A percentile compares a stretch with the other conserved stretches of the same genome.
phyloP scores from a whole-genome alignment of 1,140 invertebrate genomes.

The Dolichoris vasculosae region DNA sequence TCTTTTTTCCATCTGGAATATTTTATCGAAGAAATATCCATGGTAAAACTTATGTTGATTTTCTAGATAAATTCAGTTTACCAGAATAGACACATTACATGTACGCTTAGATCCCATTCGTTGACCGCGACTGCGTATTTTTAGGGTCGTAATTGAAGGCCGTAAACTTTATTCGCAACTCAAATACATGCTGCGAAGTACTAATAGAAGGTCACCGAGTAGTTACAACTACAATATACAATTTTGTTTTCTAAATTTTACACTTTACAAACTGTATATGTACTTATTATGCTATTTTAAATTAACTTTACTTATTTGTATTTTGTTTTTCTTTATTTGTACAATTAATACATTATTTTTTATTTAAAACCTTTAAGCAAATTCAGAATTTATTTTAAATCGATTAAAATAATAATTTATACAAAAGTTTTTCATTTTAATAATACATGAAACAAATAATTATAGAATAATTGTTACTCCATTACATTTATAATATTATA shows the following conservation, averaged over 20 bases:
- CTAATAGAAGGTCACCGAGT: not conserved
- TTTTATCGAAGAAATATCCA: not conserved
- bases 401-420: too few species aligned
- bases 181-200: not conserved
- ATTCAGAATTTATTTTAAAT: too few species aligned
- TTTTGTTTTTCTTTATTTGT: too few species aligned
- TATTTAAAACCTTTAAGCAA: too few species aligned
- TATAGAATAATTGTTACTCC: too few species aligned
- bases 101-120: not conserved
- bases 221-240: not conserved
- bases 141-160: not conserved
- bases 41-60: conserved; percentile 11
- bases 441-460: too few species aligned
- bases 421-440: too few species aligned
- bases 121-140: not conserved
- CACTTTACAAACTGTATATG: not conserved
- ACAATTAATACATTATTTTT: too few species aligned
- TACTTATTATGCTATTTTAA: not conserved
- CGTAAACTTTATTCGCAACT: not conserved
- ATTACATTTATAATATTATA: too few species aligned
- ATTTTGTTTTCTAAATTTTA: not conserved
- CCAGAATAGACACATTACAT: not conserved
- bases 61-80: not conserved
- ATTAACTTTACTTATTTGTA: not conserved
- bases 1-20: conserved; percentile 8